Evolutionary conservation across 1,140 invertebrate genomes (phyloP).

Genomic region (Trichogramma pretiosum): DNA sequence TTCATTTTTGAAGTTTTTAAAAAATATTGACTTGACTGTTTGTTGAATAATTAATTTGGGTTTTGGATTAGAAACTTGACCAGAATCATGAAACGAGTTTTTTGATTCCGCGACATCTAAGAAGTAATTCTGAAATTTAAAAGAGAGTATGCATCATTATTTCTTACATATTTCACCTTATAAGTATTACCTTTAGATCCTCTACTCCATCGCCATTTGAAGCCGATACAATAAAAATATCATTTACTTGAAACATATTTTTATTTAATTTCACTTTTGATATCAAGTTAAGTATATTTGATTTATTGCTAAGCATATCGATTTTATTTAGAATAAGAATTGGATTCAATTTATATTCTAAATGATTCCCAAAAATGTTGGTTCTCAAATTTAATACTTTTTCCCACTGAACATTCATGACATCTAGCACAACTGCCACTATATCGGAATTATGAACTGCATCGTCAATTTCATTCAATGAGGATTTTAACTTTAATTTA

Average conservation of each 20-base stretch:
- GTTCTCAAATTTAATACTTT: conserved; percentile 61
- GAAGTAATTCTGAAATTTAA: conserved; percentile 60
- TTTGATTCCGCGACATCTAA: conserved; percentile 53
- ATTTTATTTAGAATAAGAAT: conserved; percentile 87
- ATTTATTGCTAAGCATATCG: conserved; percentile 70
- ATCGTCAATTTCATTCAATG: conserved; percentile 55
- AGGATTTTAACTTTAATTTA: conserved; percentile 57
- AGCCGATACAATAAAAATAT: conserved; percentile 85
- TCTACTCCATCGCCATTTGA: conserved; percentile 67
- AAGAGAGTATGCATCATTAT: conserved; percentile 15
- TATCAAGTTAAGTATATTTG: conserved; percentile 61
- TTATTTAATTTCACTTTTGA: conserved; percentile 56
- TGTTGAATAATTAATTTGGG: conserved; percentile 59
- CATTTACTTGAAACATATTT: conserved; percentile 67
- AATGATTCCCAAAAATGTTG: conserved; percentile 57
- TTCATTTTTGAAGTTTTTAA: conserved; percentile 72
- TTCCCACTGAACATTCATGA: conserved; percentile 59
- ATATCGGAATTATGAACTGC: conserved; percentile 68
- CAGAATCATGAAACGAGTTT: conserved; percentile 57
- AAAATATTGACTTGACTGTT: conserved; percentile 66
- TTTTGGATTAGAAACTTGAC: conserved; percentile 62
- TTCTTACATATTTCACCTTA: conserved; percentile 1
- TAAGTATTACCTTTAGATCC: conserved; percentile 56
- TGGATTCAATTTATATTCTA: conserved; percentile 51
- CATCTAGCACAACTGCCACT: conserved; percentile 79